A percentile compares a stretch with the other conserved stretches of the same genome.
Conservation (phyloP, 92 coral and sea anemone species). For the Phymanthus crucifer region DNA sequence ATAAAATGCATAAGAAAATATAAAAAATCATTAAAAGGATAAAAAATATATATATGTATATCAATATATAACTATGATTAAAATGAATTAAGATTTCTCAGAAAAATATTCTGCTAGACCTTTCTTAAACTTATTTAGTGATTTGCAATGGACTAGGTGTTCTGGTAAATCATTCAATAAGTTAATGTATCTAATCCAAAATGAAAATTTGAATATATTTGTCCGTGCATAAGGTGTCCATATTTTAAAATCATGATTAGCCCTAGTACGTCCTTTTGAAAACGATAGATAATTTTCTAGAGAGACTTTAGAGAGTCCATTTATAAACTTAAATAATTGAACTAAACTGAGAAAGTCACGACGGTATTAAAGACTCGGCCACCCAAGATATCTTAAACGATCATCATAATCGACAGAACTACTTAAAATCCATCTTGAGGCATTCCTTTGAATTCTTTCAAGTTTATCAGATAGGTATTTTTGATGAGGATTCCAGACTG, state of each 20-base stretch:
- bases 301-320: background rate
- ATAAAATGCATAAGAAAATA: too few species aligned
- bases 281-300: background rate
- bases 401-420: background rate
- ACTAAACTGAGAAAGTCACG: background rate
- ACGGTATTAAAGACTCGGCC: background rate
- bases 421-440: background rate
- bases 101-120: too few species aligned
- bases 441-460: background rate
- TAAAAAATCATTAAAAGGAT: too few species aligned
- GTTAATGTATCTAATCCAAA: background rate
- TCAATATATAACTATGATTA: too few species aligned
- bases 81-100: too few species aligned
- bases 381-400: background rate
- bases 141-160: too few species aligned
- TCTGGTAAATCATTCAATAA: background rate
- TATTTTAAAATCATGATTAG: background rate
- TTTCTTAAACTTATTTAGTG: too few species aligned
- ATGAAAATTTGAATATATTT: background rate
- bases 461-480: background rate
- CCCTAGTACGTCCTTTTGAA: background rate
- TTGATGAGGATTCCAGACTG: background rate
- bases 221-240: background rate
- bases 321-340: too few species aligned
- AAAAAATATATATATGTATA: too few species aligned